Conservation (phyloP, 2,113 vertebrate species). For the Gyps fulvus region DNA sequence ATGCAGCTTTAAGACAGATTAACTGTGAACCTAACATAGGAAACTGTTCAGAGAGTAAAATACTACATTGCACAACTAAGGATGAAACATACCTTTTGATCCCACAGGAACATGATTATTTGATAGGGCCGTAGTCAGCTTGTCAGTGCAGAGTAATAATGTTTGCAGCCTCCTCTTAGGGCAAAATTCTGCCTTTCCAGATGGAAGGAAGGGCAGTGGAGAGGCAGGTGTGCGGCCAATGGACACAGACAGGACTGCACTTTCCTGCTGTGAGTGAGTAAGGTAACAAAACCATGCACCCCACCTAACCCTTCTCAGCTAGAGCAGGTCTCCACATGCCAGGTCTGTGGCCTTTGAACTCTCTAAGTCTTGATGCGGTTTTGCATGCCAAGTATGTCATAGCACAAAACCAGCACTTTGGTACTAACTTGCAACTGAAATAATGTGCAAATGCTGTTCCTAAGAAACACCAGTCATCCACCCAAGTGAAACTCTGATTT, state of each 20-base stretch:
- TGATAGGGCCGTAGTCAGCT: not conserved
- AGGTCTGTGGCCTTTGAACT: not conserved
- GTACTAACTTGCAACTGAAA: not conserved
- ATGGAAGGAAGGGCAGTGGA: not conserved
- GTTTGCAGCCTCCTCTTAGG: not conserved
- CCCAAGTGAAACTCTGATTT: not conserved
- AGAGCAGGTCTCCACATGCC: not conserved
- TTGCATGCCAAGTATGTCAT: not conserved
- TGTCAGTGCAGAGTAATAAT: not conserved
- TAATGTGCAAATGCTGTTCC: not conserved
- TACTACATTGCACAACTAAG: not conserved
- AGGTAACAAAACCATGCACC: not conserved
- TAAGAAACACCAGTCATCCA: not conserved
- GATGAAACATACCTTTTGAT: not conserved
- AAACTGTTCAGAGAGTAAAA: not conserved
- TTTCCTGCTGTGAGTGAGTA: not conserved
- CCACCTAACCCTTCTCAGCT: not conserved
- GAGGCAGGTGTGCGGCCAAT: fast-evolving
- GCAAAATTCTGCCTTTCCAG: not conserved
- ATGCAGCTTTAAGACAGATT: not conserved
- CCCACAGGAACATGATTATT: not conserved
- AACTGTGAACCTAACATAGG: not conserved
- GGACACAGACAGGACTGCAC: not conserved
- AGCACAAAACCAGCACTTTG: not conserved
- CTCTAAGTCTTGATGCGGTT: not conserved